Evolutionary conservation across 2,888 invertebrate genomes (phyloP), one percentile per base, ranked within the genome.

Genomic region (Ichneumoninae sp.): DNA sequence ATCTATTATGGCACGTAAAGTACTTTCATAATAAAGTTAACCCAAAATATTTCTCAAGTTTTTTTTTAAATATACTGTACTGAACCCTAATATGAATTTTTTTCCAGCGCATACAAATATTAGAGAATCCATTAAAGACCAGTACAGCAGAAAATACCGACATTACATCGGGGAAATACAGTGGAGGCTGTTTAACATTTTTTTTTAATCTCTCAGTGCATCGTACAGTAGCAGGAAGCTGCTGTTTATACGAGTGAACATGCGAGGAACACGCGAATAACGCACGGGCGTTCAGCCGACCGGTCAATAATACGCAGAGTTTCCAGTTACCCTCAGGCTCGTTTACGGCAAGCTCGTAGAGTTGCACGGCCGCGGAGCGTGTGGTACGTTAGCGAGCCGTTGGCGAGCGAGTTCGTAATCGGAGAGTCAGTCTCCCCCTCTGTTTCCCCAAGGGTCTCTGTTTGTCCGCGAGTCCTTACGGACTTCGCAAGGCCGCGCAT

Each of bases 241-340:
- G 1, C n/a, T 30, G n/a, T 63, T 63, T 10, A 30, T 52, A 26
- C 65, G 13, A 63, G 5, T n/a, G 10, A n/a, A n/a, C n/a, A n/a
- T n/a, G n/a, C n/a, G n/a, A n/a, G n/a, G 10, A 63, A 8, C 44
- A 65, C 33, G 44, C 47, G 30, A 63, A 63, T 5, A 50, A 44
- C 60, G 50, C 76, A 66, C 65, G n/a, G 33, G n/a, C 40, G 76
- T 33, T 36, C 26, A 8, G 3, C 40, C 54, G 22, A 76, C 76
- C 76, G 76, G 66, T 76, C 76, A 22, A 76, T 76, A 76, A 26
- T 36, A 33, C 50, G 66, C 47, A 10, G 26, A n/a, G 19, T 60
- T 47, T 73, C 60, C 73, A 75, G 65, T 66, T 66, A 6, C 26
- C 6, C 63, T 36, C 52, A n/a, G 36, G 47, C 36, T 75, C 65